A percentile compares a stretch with the other conserved stretches of the same genome.
Evolutionary conservation across 2,888 invertebrate species (phyloP).

Genomic region (Synanthedon myopaeformis): DNA sequence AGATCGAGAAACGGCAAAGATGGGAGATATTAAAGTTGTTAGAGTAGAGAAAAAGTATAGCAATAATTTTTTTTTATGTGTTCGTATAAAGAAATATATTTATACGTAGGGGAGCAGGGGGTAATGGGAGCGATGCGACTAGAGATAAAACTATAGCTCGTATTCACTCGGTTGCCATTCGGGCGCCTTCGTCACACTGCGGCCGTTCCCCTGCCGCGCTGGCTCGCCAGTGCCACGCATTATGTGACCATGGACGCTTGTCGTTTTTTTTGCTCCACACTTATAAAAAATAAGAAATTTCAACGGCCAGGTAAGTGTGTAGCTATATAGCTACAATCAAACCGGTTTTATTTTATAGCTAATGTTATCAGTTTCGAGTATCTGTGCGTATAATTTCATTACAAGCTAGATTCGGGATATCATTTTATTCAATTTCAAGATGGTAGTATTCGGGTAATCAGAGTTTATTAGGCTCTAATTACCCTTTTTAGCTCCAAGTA

Average conservation of each 20-base stretch:
- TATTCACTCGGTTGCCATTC: conserved; percentile 7
- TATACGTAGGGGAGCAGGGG: too few relatives aligned
- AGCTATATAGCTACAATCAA: conserved; percentile 3
- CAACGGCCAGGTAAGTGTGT: conserved; percentile 6
- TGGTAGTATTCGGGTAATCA: too few relatives aligned
- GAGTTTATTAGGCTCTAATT: conserved; percentile 7
- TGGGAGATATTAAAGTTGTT: too few relatives aligned
- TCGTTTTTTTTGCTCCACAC: conserved; percentile 5
- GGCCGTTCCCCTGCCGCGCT: conserved; percentile 4
- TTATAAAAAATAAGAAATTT: conserved; percentile 7
- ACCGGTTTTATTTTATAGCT: conserved; percentile 7
- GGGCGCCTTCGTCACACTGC: conserved; percentile 7
- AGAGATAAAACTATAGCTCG: background rate
- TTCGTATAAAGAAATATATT: too few relatives aligned
- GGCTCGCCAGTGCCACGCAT: conserved; percentile 7
- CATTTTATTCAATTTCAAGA: conserved; percentile 6
- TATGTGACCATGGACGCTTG: conserved; percentile 4
- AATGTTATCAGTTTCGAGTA: conserved; percentile 9
- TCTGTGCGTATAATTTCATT: conserved; percentile 6
- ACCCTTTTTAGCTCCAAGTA: conserved; percentile 7
- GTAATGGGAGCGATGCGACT: too few relatives aligned
- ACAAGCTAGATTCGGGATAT: conserved; percentile 6
- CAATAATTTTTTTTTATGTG: too few relatives aligned
- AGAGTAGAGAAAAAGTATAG: too few relatives aligned
- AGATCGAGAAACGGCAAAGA: too few relatives aligned